Evolutionary conservation across 37 sponge, comb jelly and placozoan genomes (phyloP), one percentile per base, ranked within the genome.

Genomic region (Agelas oroides): DNA sequence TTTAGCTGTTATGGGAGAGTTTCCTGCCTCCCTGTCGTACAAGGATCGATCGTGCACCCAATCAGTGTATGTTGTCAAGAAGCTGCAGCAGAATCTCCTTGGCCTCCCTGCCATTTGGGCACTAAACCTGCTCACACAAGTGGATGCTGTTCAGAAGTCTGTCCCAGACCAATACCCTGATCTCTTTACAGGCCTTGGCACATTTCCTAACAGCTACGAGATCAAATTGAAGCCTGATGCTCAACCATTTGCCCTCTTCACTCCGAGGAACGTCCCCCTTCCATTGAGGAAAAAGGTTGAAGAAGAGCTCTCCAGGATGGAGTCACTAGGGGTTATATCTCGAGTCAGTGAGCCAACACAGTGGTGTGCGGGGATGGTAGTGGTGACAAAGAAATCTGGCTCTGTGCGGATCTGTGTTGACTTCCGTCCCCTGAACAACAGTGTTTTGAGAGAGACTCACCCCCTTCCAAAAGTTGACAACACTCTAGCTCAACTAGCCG

Each of bases 341-440:
- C 55, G 30, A 56, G 71, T 70, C 16, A 59, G 56, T n/a, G 59
- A 81, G 59, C 82, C 82, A 81, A 81, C 82, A n/a, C 28, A 21
- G 17, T 79, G 80, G 80, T 79, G 80, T 65, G 66, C 80, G 25
- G 80, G 80, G 17, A 81, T 81, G 82, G 71, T 81, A 0, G 71
- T 81, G 23, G 82, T 70, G 17, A 71, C 58, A 8, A 81, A 81
- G 82, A 81, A 70, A 20, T 70, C 58, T 24, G 65, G 65, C 5
- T 8, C 57, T 18, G 57, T 81, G 15, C 71, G 82, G 31, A 81
- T 81, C 23, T 81, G 82, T 70, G 82, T 69, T 20, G 82, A 81
- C 82, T 70, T 25, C 55, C 58, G 36, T 24, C 39, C 71, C 19
- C 59, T 69, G 35, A 81, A 69, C 70, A 13, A 61, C 3, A 61